Conservation (phyloP, 2,113 vertebrate genomes). For the Brachyhypopomus gauderio region DNA sequence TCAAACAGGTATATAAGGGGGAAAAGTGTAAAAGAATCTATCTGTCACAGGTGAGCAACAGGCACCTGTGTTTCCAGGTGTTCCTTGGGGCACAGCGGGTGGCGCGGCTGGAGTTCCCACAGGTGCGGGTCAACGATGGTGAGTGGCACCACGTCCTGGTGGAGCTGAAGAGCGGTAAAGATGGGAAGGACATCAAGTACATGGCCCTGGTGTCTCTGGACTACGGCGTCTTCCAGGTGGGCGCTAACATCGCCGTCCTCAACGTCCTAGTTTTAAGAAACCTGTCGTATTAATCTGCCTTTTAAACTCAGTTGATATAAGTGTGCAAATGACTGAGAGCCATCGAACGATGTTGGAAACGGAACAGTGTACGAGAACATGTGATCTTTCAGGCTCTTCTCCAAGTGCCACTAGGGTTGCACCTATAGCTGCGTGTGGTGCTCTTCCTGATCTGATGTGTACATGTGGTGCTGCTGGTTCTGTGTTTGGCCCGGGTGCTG, state of each 20-base stretch:
- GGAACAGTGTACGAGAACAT: too few species aligned
- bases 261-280: too few species aligned
- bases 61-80: slow-evolving; percentile 78
- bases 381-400: too few species aligned
- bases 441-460: not conserved
- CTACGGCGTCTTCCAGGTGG: slow-evolving; percentile 79
- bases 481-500: not conserved
- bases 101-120: slow-evolving; percentile 75
- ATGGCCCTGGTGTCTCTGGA: slow-evolving; percentile 83
- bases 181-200: slow-evolving; percentile 87
- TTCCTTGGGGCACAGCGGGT: slow-evolving; percentile 72
- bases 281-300: too few species aligned
- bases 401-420: too few species aligned
- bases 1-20: not conserved
- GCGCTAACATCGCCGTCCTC: not conserved
- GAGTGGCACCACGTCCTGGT: slow-evolving; percentile 86
- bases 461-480: not conserved
- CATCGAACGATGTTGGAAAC: too few species aligned
- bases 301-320: too few species aligned
- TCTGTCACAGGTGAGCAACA: slow-evolving; percentile 74
- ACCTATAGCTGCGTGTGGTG: too few species aligned
- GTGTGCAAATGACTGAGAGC: too few species aligned
- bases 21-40: not conserved
- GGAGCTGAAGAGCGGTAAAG: slow-evolving; percentile 84
- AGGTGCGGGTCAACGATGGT: slow-evolving; percentile 77